Conservation (phyloP, 2,888 invertebrate genomes). For the Fragum whitleyi region DNA sequence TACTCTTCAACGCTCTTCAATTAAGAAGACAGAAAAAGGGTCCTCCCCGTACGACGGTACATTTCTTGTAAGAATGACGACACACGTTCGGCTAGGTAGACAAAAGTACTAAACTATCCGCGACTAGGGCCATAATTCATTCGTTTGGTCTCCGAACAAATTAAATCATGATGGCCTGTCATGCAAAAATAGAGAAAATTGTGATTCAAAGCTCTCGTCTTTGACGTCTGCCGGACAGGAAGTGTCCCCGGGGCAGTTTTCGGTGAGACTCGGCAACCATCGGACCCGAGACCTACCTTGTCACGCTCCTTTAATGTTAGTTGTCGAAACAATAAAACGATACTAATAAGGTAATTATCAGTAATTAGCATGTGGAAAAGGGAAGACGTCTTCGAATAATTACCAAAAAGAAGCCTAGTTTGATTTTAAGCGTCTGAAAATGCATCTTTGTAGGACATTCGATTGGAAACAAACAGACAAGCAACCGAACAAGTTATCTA, state of each 20-base stretch:
- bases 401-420: too few relatives aligned
- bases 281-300: neutral
- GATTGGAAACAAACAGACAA: too few relatives aligned
- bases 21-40: neutral
- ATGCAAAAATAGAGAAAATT: slow-evolving; percentile 56
- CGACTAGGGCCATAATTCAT: slow-evolving; percentile 60
- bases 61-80: slow-evolving; percentile 36
- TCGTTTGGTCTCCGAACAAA: slow-evolving; percentile 52
- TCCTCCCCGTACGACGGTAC: slow-evolving; percentile 13
- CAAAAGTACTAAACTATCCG: slow-evolving; percentile 24
- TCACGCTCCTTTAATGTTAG: neutral
- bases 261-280: neutral
- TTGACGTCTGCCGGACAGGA: slow-evolving; percentile 34
- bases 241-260: slow-evolving; percentile 25
- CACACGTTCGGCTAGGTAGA: slow-evolving; percentile 23
- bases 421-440: too few relatives aligned
- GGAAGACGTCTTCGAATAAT: too few relatives aligned
- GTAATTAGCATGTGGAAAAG: neutral
- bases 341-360: neutral
- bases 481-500: too few relatives aligned
- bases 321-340: neutral
- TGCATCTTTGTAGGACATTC: too few relatives aligned
- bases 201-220: slow-evolving; percentile 36
- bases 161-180: slow-evolving; percentile 66
- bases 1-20: neutral